phyloP scores from a whole-genome alignment of 2,797 vertebrate genomes.

The Spondyliosoma cantharus region DNA sequence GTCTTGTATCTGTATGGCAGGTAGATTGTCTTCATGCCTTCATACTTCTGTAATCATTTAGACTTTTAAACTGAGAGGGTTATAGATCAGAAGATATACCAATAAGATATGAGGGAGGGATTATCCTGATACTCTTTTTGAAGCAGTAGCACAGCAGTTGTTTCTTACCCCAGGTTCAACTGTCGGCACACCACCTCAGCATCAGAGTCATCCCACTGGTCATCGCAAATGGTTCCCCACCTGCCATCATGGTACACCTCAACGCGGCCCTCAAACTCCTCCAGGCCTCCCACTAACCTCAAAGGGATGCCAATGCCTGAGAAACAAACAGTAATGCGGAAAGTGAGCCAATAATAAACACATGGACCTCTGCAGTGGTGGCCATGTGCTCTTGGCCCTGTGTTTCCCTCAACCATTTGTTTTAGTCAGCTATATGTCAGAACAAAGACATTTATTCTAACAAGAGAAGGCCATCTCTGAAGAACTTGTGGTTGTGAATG shows the following conservation, averaged over 20 bases:
- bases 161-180: constrained; percentile 80
- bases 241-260: constrained; percentile 75
- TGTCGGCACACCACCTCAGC: constrained; percentile 85
- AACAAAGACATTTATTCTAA: no score
- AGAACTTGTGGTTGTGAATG: no score
- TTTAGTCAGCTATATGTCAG: no score
- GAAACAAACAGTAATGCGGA: constrained; percentile 1
- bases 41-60: background rate
- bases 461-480: no score
- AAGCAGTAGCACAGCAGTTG: background rate
- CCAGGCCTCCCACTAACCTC: constrained; percentile 87
- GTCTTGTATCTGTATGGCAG: background rate
- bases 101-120: background rate
- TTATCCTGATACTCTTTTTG: background rate
- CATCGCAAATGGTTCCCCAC: constrained; percentile 82
- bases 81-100: background rate
- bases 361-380: no score
- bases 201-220: constrained; percentile 83
- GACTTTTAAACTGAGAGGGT: background rate
- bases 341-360: background rate
- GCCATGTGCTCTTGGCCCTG: no score
- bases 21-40: background rate
- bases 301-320: constrained; percentile 85
- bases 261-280: constrained; percentile 82
- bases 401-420: no score